These are phyloP conservation scores for Rhyzopertha dominica DNA, from an alignment of 1,140 invertebrate genomes.

Conservation along the genomic window DNA sequence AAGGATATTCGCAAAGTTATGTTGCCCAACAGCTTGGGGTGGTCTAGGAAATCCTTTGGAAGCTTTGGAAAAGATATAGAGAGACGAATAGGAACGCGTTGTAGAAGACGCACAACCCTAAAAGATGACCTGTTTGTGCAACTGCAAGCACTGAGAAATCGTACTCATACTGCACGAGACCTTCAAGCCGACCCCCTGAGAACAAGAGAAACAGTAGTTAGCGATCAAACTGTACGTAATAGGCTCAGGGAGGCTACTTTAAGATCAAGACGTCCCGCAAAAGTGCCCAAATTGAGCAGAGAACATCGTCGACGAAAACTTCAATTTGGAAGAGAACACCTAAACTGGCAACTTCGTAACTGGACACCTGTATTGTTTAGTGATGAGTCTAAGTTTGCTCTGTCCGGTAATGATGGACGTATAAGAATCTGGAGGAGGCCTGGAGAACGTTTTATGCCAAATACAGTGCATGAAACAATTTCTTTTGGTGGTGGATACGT, in stretches of 20 bases:
- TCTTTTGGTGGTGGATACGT: slow-evolving; percentile 33
- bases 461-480: slow-evolving; percentile 22
- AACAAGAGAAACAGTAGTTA: slow-evolving; percentile 1
- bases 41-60: too few relatives aligned
- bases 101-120: not conserved
- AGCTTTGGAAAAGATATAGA: too few relatives aligned
- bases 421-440: slow-evolving; percentile 28
- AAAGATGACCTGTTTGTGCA: slow-evolving; percentile 1
- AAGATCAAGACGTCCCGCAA: not conserved
- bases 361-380: slow-evolving; percentile 6
- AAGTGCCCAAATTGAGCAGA: not conserved
- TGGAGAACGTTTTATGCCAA: slow-evolving; percentile 26
- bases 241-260: slow-evolving; percentile 1
- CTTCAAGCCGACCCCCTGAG: slow-evolving; percentile 2
- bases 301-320: slow-evolving; percentile 2
- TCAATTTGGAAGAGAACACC: slow-evolving; percentile 3
- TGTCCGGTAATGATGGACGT: slow-evolving; percentile 11
- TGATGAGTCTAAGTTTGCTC: slow-evolving; percentile 11
- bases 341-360: slow-evolving; percentile 4
- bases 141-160: not conserved
- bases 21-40: too few relatives aligned
- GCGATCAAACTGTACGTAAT: not conserved
- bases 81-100: too few relatives aligned
- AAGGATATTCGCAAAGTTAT: too few relatives aligned
- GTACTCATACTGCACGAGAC: slow-evolving; percentile 1